These are phyloP conservation scores for Corvus cornix DNA, from an alignment of 2,113 vertebrate genomes.

Conservation along the genomic window DNA sequence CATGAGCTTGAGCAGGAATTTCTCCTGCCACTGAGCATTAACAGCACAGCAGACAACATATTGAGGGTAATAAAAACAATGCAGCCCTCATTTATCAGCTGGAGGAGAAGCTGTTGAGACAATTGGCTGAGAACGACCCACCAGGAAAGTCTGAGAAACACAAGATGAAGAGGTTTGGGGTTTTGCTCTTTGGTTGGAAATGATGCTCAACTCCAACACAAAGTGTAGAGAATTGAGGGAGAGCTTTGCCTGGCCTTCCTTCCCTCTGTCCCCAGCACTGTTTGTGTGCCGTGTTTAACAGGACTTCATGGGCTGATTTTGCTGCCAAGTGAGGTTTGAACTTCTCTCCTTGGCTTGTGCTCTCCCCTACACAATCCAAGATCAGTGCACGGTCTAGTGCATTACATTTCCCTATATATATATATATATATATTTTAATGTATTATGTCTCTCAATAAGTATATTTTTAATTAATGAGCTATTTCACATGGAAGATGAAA, in stretches of 20 bases:
- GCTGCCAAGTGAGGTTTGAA: neutral
- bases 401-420: neutral
- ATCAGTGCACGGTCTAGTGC: no score
- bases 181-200: neutral
- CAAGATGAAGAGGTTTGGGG: neutral
- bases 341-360: neutral
- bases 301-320: neutral
- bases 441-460: neutral
- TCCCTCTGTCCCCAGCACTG: neutral
- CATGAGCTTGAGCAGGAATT: neutral
- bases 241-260: neutral
- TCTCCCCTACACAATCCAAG: neutral
- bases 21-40: neutral
- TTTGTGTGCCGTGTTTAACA: neutral
- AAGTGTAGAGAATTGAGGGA: neutral
- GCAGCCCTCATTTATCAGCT: slow-evolving; percentile 21
- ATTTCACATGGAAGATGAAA: neutral
- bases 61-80: slow-evolving; percentile 16
- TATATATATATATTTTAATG: neutral
- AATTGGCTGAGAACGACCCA: neutral
- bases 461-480: neutral
- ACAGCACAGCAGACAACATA: neutral
- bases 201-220: neutral
- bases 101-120: neutral
- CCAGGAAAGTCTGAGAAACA: neutral